A percentile compares a stretch with the other conserved stretches of the same genome.
These are phyloP conservation scores for Typhlichthys eigenmanni DNA, from an alignment of 2,797 vertebrate genomes.

Conservation along the genomic window DNA sequence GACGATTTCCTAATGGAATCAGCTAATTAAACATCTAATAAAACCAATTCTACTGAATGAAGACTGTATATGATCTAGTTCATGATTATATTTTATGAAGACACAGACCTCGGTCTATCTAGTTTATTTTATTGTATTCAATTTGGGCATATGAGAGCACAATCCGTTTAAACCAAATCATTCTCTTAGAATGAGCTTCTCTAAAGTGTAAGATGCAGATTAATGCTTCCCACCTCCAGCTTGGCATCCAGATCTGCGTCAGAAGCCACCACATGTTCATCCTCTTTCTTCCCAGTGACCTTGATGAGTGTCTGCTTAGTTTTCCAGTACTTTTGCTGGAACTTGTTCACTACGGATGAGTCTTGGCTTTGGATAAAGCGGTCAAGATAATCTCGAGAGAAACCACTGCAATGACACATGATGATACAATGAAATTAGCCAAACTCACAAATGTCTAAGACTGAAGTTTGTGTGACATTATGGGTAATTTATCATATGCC, in stretches of 20 bases:
- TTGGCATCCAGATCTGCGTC: conserved; percentile 95
- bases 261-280: conserved; percentile 93
- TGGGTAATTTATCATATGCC: background rate
- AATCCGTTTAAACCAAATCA: too few species aligned
- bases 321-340: conserved; percentile 97
- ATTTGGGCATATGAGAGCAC: too few species aligned
- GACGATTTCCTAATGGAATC: too few species aligned
- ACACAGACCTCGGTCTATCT: too few species aligned
- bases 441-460: background rate
- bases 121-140: too few species aligned
- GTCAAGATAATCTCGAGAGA: conserved; percentile 85
- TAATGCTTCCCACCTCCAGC: conserved; percentile 83
- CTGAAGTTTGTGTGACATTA: background rate
- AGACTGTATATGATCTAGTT: too few species aligned
- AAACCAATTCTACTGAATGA: too few species aligned
- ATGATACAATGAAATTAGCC: background rate
- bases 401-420: conserved; percentile 70
- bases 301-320: conserved; percentile 97
- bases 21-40: too few species aligned
- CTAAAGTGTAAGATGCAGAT: background rate
- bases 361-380: conserved; percentile 88
- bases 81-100: too few species aligned
- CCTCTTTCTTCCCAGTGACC: conserved; percentile 95
- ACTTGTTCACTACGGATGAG: conserved; percentile 94
- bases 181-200: too few species aligned